Base-by-base conservation (phyloP, 1,140 invertebrate genomes). In the Scaptomyza graminum region DNA sequence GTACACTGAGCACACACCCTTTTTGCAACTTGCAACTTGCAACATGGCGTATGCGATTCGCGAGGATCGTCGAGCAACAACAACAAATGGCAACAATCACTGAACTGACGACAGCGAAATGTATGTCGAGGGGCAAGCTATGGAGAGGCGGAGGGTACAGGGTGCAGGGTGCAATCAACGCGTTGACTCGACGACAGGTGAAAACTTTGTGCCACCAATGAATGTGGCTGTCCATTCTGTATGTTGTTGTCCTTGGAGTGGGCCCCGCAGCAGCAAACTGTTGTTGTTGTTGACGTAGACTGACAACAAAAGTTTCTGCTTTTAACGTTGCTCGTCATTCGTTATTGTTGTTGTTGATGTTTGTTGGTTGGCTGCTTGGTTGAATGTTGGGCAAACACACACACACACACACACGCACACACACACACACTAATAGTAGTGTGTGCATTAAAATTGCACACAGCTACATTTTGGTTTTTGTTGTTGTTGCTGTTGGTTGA, bases 371-470 rank as follows among this genome's bases (percentile, higher is more conserved):
- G 64, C 57, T 73, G 70, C 37, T 78, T 77, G 80, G 81, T 80
- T 85, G 80, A 74, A 68, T 66, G 64, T 68, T 41, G 61, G 56
- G 15, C 67, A 66, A 52, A 65, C n/a, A n/a, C n/a, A n/a, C n/a
- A 77, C 15, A 56, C 57, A 34, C 61, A 74, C 28, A 68, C 46
- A 66, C 46, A 54, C n/a, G 18, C 28, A 67, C 62, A 64, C 54
- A 50, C 43, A 57, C 34, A 57, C 34, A 57, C 44, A 62, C 57
- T 44, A 52, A 61, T 49, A 80, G 41, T 63, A 80, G 76, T 78
- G 82, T 72, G 71, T 82, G 78, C 83, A 88, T 87, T 87, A 87
- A 87, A 82, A 70, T 88, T 87, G 87, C 78, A 87, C 82, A 88
- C 83, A 67, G 71, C 54, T 62, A 67, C 60, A 3, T 8, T 34